These are phyloP conservation scores for Microplitis deprimator DNA, from an alignment of 2,888 invertebrate species.

Conservation along the genomic window DNA sequence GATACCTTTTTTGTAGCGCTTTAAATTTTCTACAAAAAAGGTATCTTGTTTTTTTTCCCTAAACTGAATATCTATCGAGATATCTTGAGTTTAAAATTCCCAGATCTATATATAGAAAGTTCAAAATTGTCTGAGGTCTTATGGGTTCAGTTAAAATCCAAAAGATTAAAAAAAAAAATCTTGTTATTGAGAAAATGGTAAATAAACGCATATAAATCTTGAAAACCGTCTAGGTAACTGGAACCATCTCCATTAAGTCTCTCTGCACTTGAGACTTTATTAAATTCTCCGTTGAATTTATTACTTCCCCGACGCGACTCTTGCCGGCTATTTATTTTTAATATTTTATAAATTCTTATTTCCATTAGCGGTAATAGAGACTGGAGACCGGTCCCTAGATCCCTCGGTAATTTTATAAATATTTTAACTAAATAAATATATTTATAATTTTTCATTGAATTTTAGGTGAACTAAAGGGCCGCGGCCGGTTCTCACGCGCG, in stretches of 20 bases:
- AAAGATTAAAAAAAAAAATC: too few species aligned
- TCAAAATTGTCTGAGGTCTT: too few species aligned
- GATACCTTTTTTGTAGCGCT: too few species aligned
- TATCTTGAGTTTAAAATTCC: too few species aligned
- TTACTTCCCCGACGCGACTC: constrained; percentile 46
- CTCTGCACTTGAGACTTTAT: constrained; percentile 57
- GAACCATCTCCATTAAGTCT: constrained; percentile 37
- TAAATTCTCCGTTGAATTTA: constrained; percentile 63
- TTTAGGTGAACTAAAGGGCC: background rate
- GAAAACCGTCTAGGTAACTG: background rate
- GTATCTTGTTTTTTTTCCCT: too few species aligned
- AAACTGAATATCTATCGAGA: too few species aligned
- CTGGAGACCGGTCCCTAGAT: background rate
- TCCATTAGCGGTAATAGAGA: background rate
- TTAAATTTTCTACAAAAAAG: too few species aligned
- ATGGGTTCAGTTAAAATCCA: too few species aligned
- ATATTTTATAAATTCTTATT: constrained; percentile 6
- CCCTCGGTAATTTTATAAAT: background rate
- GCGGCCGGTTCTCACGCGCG: constrained; percentile 7
- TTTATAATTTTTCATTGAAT: constrained; percentile 14
- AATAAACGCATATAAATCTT: constrained; percentile 16
- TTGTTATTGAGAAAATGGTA: constrained; percentile 15
- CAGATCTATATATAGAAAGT: too few species aligned
- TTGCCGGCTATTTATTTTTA: constrained; percentile 6
- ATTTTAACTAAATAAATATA: background rate